A percentile compares a stretch with the other conserved stretches of the same genome.
These are phyloP conservation scores for Jacana jacana DNA, from an alignment of 2,113 vertebrate species.

Conservation along the genomic window DNA sequence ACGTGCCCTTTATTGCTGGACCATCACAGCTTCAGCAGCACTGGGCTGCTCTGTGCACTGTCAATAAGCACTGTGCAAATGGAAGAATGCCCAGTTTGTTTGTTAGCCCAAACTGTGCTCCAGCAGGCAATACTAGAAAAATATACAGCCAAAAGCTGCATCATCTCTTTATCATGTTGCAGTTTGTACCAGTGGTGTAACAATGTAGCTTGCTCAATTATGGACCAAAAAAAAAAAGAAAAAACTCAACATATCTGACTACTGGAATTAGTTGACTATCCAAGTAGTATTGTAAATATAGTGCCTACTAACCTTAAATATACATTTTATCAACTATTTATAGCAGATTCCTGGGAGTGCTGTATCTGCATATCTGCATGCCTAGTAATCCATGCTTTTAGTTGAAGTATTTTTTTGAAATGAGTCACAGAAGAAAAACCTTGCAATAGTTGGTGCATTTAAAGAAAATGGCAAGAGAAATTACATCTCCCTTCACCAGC, in stretches of 20 bases:
- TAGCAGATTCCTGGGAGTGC: neutral
- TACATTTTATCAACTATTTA: neutral
- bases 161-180: fast-evolving
- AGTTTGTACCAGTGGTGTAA: neutral
- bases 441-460: neutral
- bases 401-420: neutral
- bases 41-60: neutral
- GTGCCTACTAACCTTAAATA: neutral
- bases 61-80: fast-evolving
- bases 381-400: neutral
- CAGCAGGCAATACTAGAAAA: neutral
- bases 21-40: neutral
- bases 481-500: neutral
- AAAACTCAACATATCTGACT: fast-evolving
- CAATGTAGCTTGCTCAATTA: neutral
- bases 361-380: neutral
- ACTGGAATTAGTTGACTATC: neutral
- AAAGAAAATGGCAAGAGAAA: neutral
- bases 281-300: neutral
- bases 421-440: neutral
- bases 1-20: neutral
- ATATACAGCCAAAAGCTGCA: neutral
- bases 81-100: neutral
- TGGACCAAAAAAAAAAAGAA: neutral
- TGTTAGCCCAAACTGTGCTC: neutral